Evolutionary conservation across 1,140 invertebrate species (phyloP), one percentile per base, ranked within the genome.

Genomic region (Caenorhabditis remanei): DNA sequence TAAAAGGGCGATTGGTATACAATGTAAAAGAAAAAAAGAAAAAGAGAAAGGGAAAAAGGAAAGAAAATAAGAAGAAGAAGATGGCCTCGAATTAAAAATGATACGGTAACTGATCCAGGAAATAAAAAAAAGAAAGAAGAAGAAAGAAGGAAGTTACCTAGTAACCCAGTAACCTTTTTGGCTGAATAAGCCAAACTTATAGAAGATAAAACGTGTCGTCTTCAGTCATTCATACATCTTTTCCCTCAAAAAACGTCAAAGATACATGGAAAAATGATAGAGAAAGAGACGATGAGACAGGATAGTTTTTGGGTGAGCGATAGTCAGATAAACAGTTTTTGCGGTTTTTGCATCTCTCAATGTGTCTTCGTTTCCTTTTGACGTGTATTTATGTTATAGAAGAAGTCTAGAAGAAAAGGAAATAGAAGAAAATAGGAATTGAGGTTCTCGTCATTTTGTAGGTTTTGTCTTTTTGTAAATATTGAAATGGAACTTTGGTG

Each of bases 301-400:
- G 63, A 32, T 24, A 50, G 46, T 14, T 50, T 79, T 79, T 79
- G n/a, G 19, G 43, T 43, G 71, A 50, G 71, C 43, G 71, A 50
- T 50, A 79, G 71, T 79, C 71, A 50, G 71, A 79, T 79, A 79
- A 79, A 50, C 71, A 79, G 71, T 79, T 79, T 71, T 79, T 79
- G 43, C 71, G 71, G 71, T 79, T 79, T 79, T 79, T 79, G 43
- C 71, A 79, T 79, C 71, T 24, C 40, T 75, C 5, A 24, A 40
- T 40, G 21, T 63, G n/a, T 53, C 40, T 79, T 11, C 50, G 50
- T 53, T 63, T 32, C 24, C 11, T 40, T 65, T 65, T 65, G 56
- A 58, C 56, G 32, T 50, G 41, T 67, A 13, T n/a, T 63, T 14
- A 14, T 63, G 21, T 32, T 32, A 63, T 63, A 63, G 61, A 63